Percentiles rank a stretch among this genome's conserved stretches.
Conservation (phyloP, 2,113 vertebrate species). For the Notechis scutatus region DNA sequence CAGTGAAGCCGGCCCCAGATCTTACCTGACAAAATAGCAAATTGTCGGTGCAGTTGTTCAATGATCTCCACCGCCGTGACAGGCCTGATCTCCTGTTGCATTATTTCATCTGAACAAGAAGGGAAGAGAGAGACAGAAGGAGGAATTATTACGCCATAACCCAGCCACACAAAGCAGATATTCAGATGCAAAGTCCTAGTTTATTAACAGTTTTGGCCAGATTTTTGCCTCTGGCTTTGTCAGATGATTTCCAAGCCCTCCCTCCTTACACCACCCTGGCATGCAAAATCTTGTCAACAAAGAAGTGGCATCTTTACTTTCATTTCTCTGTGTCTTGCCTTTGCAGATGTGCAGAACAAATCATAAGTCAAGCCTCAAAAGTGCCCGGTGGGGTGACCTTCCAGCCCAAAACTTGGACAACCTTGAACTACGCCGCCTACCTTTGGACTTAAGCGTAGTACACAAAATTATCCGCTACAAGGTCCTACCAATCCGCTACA, state of each 20-base stretch:
- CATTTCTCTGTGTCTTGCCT: background rate
- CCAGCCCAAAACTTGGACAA: background rate
- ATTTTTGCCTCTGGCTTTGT: background rate
- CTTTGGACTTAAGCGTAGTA: no score
- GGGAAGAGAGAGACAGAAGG: slow-evolving; percentile 31
- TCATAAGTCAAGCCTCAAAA: slow-evolving; percentile 26
- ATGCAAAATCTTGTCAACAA: slow-evolving; percentile 12
- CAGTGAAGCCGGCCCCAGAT: background rate
- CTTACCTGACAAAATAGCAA: slow-evolving; percentile 92
- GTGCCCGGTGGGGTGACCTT: background rate
- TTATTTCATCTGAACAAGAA: slow-evolving; percentile 88
- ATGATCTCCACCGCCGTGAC: slow-evolving; percentile 91
- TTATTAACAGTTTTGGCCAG: background rate
- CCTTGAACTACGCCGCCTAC: no score
- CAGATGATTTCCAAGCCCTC: background rate
- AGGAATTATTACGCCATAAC: slow-evolving; percentile 4
- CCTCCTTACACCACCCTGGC: background rate
- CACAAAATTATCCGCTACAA: no score
- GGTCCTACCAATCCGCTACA: no score
- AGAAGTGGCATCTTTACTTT: slow-evolving; percentile 15
- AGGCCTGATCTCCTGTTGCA: slow-evolving; percentile 95
- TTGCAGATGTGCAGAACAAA: slow-evolving; percentile 20
- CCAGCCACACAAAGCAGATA: slow-evolving; percentile 10
- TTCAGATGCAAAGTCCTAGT: background rate
- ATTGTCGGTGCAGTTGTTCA: slow-evolving; percentile 92